Percentiles rank a stretch among this genome's conserved stretches.
Conservation (phyloP, 2,113 vertebrate genomes). For the Athene noctua region DNA sequence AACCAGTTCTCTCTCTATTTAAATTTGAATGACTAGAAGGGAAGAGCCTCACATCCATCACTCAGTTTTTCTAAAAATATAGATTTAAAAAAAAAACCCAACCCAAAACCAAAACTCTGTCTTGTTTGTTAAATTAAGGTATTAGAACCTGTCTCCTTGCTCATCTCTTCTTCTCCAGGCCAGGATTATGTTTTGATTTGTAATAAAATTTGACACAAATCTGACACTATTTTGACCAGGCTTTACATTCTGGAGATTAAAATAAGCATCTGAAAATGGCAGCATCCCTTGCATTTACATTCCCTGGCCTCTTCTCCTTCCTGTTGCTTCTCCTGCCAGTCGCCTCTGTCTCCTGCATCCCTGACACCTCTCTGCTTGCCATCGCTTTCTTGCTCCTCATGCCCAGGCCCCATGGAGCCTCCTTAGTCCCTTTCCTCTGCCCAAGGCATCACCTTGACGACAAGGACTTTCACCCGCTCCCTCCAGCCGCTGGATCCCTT, state of each 20-base stretch:
- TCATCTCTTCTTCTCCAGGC: slow-evolving; percentile 34
- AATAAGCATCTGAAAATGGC: not conserved
- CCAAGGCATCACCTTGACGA: not conserved
- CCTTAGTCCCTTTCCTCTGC: not conserved
- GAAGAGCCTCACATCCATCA: not conserved
- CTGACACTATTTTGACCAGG: slow-evolving; percentile 53
- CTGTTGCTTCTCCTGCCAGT: fast-evolving
- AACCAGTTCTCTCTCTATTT: not conserved
- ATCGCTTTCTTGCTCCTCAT: not conserved
- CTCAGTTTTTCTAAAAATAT: not conserved
- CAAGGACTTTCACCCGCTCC: not conserved
- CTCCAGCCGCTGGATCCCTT: not conserved
- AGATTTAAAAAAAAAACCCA: not conserved
- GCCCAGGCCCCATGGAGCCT: not conserved
- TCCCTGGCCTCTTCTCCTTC: not conserved
- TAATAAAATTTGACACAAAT: slow-evolving; percentile 51
- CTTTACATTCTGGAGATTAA: slow-evolving; percentile 17
- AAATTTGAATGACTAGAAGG: not conserved
- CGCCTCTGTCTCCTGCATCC: not conserved
- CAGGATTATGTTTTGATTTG: slow-evolving; percentile 45
- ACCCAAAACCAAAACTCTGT: not conserved
- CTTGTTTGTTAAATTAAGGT: slow-evolving; percentile 34
- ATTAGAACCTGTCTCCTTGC: slow-evolving; percentile 16
- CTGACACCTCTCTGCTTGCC: not conserved
- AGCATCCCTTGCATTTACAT: not conserved